These are phyloP conservation scores for Forbesichthys papilliferus DNA, from an alignment of 2,113 vertebrate species.

Conservation along the genomic window DNA sequence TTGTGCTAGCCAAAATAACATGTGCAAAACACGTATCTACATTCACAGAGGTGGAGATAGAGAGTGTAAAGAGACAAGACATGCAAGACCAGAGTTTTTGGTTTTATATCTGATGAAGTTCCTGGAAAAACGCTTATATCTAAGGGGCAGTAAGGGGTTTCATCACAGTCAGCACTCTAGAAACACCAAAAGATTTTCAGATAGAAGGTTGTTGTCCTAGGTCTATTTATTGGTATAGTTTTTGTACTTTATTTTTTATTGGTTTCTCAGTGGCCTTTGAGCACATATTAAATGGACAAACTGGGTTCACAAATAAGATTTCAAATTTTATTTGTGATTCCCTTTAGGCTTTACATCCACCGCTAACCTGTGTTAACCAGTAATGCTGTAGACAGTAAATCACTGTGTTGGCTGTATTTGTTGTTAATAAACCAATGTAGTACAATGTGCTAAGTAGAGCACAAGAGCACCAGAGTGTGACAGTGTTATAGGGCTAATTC, in stretches of 20 bases:
- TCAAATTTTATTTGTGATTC: no score
- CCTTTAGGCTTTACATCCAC: conserved; percentile 6
- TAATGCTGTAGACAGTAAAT: conserved; percentile 31
- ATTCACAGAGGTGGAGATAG: conserved; percentile 25
- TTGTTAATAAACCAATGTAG: conserved; percentile 18
- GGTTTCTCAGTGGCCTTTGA: no score
- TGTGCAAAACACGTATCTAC: conserved; percentile 30
- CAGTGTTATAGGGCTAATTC: conserved; percentile 74
- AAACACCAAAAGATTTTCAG: no score
- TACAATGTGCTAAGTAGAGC: no score
- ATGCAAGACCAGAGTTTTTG: neutral
- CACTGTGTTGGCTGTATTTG: conserved; percentile 24
- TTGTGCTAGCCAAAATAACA: conserved; percentile 39
- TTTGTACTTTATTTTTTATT: no score
- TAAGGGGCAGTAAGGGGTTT: no score
- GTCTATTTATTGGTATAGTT: no score
- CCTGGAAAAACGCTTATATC: no score
- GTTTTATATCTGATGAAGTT: neutral
- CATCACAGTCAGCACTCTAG: no score
- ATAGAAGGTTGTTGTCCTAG: no score
- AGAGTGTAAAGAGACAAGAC: neutral
- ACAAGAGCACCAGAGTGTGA: conserved; percentile 48
- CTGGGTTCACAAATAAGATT: no score
- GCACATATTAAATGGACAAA: no score
- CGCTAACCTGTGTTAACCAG: neutral